Evolutionary conservation across 2,888 invertebrate species (phyloP).

Genomic region (Eurytoma adleriae): DNA sequence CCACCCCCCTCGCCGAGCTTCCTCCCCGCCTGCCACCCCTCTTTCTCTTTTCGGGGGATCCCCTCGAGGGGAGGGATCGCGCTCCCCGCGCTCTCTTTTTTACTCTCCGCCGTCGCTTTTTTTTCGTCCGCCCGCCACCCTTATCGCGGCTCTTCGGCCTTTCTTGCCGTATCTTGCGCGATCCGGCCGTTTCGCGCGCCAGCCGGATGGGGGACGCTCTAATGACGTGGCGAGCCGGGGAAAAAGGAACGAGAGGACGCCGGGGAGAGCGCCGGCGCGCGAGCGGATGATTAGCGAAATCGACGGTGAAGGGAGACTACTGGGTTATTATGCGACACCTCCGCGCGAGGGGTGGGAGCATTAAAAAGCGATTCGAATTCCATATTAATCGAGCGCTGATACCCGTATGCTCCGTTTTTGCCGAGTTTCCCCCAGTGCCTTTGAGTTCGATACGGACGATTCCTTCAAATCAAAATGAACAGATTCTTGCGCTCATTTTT

Average conservation of each 20-base stretch:
- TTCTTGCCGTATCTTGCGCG: constrained; percentile 25
- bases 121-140: not conserved
- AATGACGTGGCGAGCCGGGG: constrained; percentile 34
- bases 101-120: not conserved
- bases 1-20: not conserved
- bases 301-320: constrained; percentile 51
- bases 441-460: not conserved
- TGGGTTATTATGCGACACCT: constrained; percentile 54
- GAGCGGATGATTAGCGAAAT: constrained; percentile 57
- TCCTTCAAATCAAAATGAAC: too few species aligned
- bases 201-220: constrained; percentile 44
- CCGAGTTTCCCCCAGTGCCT: not conserved
- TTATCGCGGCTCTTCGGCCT: constrained; percentile 13
- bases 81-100: not conserved
- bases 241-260: not conserved
- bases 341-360: constrained; percentile 35
- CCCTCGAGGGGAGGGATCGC: not conserved
- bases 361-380: constrained; percentile 57
- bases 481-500: too few species aligned
- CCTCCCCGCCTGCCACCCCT: not conserved
- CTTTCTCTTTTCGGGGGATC: not conserved
- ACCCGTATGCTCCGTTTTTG: constrained; percentile 7
- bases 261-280: constrained; percentile 3
- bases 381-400: constrained; percentile 56
- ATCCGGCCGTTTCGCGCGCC: constrained; percentile 13